Conservation (phyloP, 2,888 invertebrate genomes). For the Aelia acuminata region DNA sequence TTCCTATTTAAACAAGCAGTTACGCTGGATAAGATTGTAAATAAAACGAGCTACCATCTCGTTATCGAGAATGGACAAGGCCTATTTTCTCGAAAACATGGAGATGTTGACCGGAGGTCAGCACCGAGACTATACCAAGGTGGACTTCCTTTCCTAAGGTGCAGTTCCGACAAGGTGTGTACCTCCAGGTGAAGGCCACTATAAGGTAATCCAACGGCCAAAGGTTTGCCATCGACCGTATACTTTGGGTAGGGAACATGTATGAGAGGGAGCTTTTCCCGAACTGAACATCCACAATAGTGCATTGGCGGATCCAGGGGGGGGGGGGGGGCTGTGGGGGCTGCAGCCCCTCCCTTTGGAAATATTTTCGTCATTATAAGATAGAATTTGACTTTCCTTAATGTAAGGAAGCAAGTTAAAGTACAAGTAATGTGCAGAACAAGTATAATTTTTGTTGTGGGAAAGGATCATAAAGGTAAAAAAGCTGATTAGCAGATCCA, state of each 20-base stretch:
- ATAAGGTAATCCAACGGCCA: neutral
- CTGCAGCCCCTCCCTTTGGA: too few species aligned
- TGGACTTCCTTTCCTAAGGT: neutral
- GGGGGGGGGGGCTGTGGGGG: too few species aligned
- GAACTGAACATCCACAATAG: neutral
- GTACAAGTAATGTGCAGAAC: too few species aligned
- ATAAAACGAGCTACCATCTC: neutral
- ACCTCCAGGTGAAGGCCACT: neutral
- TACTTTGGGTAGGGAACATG: neutral
- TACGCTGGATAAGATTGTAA: neutral
- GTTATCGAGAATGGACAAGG: neutral
- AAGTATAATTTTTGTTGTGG: too few species aligned
- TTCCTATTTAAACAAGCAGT: neutral
- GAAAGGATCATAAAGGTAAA: too few species aligned
- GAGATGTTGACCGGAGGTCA: slow-evolving; percentile 34
- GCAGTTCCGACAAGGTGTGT: slow-evolving; percentile 15
- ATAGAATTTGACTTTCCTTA: too few species aligned
- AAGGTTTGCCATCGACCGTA: neutral
- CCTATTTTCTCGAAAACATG: neutral
- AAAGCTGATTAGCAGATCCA: too few species aligned
- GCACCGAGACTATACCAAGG: neutral
- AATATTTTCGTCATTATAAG: too few species aligned
- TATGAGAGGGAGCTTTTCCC: neutral
- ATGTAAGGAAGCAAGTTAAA: too few species aligned
- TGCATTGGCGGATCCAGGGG: too few species aligned